A percentile compares a stretch with the other conserved stretches of the same genome.
Conservation (phyloP, 2,113 vertebrate genomes). For the Odobenus rosmarus region DNA sequence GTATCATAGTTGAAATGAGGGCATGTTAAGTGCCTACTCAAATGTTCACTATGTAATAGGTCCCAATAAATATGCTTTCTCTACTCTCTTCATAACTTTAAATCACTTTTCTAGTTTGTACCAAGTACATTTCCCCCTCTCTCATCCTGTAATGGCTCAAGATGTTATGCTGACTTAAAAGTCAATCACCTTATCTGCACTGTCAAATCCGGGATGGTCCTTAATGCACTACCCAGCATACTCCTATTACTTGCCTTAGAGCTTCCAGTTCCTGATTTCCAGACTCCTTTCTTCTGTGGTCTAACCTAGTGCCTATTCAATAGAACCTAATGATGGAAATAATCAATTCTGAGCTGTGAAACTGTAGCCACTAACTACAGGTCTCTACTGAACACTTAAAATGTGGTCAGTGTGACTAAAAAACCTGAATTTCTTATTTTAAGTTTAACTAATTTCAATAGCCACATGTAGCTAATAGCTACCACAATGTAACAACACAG, state of each 20-base stretch:
- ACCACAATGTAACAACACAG: background rate
- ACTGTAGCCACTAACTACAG: background rate
- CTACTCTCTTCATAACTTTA: background rate
- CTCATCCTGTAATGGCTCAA: background rate
- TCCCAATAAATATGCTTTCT: background rate
- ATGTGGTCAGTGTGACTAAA: background rate
- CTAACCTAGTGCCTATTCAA: background rate
- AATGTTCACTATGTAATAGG: background rate
- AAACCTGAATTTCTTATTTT: background rate
- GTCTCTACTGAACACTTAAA: background rate
- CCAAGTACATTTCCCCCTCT: background rate
- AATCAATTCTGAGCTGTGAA: background rate
- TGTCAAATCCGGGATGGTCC: background rate
- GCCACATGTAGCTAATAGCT: background rate
- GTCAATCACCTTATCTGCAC: background rate
- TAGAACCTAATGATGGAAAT: constrained; percentile 6
- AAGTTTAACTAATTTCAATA: background rate
- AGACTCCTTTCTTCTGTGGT: background rate
- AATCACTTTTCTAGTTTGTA: constrained; percentile 6
- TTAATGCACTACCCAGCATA: background rate
- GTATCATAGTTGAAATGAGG: background rate
- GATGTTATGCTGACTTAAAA: background rate
- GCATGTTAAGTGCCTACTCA: background rate
- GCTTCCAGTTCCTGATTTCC: background rate
- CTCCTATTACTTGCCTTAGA: background rate